Conservation (phyloP, 2,113 vertebrate species). For the Sus scrofa region T2T-Sscrofa CM000813.6:107963501-107964000, state of each 20-base stretch:
- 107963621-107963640: conserved; percentile 1
- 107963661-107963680: not conserved
- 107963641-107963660: conserved; percentile 15
- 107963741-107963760: not conserved
- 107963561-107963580: not conserved
- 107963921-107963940: not conserved
- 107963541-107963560: not conserved
- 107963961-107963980: conserved; percentile 32
- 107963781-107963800: not conserved
- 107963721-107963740: not conserved
- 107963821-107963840: not conserved
- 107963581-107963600: not conserved
- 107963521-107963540: conserved; percentile 1
- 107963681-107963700: conserved; percentile 8
- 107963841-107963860: not conserved
- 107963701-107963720: not conserved
- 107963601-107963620: conserved; percentile 23
- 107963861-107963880: not conserved
- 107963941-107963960: not conserved
- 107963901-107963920: not conserved
- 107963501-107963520: not conserved
- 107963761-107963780: not conserved
- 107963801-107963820: not conserved
- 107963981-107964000: not conserved
- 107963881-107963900: not conserved